phyloP scores from a whole-genome alignment of 2,113 vertebrate genomes.

The Carassius auratus region DNA sequence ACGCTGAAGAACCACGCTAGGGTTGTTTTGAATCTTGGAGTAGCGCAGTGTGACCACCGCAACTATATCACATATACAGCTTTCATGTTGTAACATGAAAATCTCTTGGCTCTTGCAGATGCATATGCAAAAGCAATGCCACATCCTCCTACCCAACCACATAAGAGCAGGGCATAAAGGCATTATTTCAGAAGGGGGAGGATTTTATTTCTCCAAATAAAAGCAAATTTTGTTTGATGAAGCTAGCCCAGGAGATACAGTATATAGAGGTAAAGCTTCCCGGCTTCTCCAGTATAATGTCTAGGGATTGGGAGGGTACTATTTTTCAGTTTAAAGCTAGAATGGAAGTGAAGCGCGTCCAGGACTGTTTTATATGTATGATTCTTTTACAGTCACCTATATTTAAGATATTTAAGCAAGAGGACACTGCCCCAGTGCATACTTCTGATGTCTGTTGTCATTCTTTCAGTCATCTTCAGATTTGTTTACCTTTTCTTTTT shows the following conservation, averaged over 20 bases:
- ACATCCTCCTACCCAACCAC: constrained; percentile 34
- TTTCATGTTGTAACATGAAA: constrained; percentile 33
- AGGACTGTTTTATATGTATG: background rate
- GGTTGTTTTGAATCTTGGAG: constrained; percentile 23
- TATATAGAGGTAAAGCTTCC: background rate
- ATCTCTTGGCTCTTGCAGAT: constrained; percentile 17
- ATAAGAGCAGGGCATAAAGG: constrained; percentile 24
- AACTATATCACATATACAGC: constrained; percentile 26
- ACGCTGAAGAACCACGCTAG: constrained; percentile 24
- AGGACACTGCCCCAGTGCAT: background rate
- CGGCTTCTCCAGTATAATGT: constrained; percentile 16
- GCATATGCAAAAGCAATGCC: constrained; percentile 27
- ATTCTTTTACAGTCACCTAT: constrained; percentile 7
- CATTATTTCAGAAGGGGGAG: constrained; percentile 5
- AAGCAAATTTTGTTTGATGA: background rate
- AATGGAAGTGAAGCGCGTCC: constrained; percentile 11
- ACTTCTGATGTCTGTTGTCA: constrained; percentile 2
- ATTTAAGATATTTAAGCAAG: background rate
- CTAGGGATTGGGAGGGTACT: constrained; percentile 6
- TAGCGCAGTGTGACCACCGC: constrained; percentile 8
- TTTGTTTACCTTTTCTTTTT: background rate
- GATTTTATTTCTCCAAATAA: constrained; percentile 16
- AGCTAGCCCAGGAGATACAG: background rate
- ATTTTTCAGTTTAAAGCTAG: background rate
- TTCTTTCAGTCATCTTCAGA: background rate